Percentiles rank a stretch among this genome's conserved stretches.
Conservation (phyloP, 1,140 invertebrate species). For the Scylla paramamosain region DNA sequence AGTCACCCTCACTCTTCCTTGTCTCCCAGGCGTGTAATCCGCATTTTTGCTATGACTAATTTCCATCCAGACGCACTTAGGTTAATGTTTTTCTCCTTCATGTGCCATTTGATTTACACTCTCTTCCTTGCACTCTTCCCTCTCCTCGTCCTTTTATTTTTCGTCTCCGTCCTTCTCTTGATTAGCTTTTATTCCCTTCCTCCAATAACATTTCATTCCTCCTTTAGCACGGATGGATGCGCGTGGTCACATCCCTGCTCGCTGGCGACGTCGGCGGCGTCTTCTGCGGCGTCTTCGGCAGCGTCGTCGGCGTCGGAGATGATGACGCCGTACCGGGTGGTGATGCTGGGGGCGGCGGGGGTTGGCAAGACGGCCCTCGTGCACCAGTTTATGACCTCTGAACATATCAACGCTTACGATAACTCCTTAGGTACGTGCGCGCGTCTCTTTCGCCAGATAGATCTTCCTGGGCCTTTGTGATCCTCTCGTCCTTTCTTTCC, state of each 20-base stretch:
- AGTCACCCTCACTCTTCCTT: not conserved
- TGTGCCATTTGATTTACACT: not conserved
- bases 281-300: constrained; percentile 75
- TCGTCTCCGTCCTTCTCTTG: not conserved
- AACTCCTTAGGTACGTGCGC: constrained; percentile 86
- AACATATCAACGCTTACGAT: constrained; percentile 96
- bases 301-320: constrained; percentile 76
- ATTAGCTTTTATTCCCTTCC: not conserved
- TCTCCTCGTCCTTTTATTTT: not conserved
- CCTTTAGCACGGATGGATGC: constrained; percentile 60
- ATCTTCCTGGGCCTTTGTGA: not conserved
- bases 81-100: not conserved
- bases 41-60: too few relatives aligned
- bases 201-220: not conserved
- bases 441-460: not conserved
- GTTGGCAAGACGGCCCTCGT: constrained; percentile 94
- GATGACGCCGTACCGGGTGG: constrained; percentile 84
- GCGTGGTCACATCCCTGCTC: constrained; percentile 77
- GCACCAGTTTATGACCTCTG: constrained; percentile 96
- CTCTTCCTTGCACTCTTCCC: not conserved
- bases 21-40: too few relatives aligned
- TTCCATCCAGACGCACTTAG: too few relatives aligned
- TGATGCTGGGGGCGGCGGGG: constrained; percentile 91
- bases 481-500: not conserved
- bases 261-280: constrained; percentile 74